These are phyloP conservation scores for Diplosoma virens DNA, from an alignment of 23 tunicate species.

Conservation along the genomic window DNA sequence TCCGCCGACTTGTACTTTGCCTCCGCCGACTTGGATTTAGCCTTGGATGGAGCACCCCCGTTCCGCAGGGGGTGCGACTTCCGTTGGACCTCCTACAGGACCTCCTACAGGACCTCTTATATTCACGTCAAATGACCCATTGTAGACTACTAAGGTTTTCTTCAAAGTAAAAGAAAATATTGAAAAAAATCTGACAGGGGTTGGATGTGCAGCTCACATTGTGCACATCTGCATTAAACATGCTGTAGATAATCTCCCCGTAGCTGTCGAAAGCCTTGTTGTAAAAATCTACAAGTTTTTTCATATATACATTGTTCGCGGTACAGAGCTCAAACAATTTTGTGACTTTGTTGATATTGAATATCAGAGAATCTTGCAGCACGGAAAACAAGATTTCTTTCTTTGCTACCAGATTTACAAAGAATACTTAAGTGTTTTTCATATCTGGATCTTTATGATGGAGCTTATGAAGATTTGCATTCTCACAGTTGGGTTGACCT, in stretches of 20 bases:
- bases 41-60: no score
- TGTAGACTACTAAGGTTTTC: no score
- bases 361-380: slow-evolving; percentile 37
- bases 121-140: no score
- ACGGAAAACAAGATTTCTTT: slow-evolving; percentile 27
- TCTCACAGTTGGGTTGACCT: slow-evolving; percentile 58
- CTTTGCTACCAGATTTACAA: slow-evolving; percentile 35
- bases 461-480: slow-evolving; percentile 50
- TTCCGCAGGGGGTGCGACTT: no score
- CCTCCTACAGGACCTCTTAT: no score
- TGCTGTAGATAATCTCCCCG: slow-evolving; percentile 49
- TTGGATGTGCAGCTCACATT: slow-evolving; percentile 64
- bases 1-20: no score
- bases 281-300: slow-evolving; percentile 44
- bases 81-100: no score
- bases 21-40: no score
- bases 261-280: slow-evolving; percentile 22
- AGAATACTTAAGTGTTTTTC: slow-evolving; percentile 36
- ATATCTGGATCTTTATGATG: slow-evolving; percentile 59
- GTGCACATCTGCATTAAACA: slow-evolving; percentile 28
- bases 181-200: no score
- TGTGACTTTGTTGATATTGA: no score
- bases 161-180: no score
- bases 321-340: slow-evolving; percentile 27
- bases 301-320: slow-evolving; percentile 27